Conservation (phyloP, 2,888 invertebrate species). For the Hirtodrosophila cameraria region DNA sequence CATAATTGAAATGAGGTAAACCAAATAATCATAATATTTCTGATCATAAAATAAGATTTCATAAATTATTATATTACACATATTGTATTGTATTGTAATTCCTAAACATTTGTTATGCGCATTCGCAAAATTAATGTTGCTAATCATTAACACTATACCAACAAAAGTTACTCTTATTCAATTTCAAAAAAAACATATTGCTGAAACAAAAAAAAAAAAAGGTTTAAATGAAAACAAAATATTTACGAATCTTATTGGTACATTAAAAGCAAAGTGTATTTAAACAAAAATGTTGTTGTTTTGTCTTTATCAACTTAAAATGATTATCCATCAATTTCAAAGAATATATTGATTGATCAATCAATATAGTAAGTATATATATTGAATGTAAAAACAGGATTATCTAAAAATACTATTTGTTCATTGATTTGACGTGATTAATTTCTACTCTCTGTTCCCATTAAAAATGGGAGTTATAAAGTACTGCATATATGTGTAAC, state of each 20-base stretch:
- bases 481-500: no score
- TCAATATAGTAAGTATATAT: no score
- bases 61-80: constrained; percentile 56
- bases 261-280: constrained; percentile 81
- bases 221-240: constrained; percentile 27
- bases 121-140: constrained; percentile 63
- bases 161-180: constrained; percentile 58
- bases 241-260: constrained; percentile 88
- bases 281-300: neutral
- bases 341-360: no score
- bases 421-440: no score
- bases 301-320: neutral
- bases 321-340: neutral
- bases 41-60: constrained; percentile 48
- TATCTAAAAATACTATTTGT: no score
- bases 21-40: constrained; percentile 39
- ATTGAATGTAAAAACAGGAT: no score
- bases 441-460: no score
- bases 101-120: constrained; percentile 67
- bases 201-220: constrained; percentile 45
- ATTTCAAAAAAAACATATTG: constrained; percentile 38
- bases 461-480: no score
- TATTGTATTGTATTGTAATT: constrained; percentile 66
- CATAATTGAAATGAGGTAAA: constrained; percentile 54
- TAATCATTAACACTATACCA: constrained; percentile 45